These are phyloP conservation scores for Monochamus alternatus DNA, from an alignment of 2,888 invertebrate genomes.

Conservation along the genomic window DNA sequence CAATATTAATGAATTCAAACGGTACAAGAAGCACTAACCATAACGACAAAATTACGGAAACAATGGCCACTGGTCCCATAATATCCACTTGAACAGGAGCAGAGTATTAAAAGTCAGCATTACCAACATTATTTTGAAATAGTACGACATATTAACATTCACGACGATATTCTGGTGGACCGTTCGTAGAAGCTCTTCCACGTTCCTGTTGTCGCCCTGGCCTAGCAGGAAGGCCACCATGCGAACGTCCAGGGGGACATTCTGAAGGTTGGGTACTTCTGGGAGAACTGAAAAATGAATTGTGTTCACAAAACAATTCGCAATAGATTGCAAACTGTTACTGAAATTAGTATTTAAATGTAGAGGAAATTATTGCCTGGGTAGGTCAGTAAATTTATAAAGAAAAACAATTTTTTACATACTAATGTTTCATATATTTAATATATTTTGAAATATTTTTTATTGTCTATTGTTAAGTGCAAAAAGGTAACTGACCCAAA, in stretches of 20 bases:
- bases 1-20: not conserved
- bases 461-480: no score
- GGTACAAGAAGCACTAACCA: not conserved
- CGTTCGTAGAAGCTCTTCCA: constrained; percentile 52
- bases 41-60: constrained; percentile 2
- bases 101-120: constrained; percentile 58
- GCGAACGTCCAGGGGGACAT: constrained; percentile 38
- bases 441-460: no score
- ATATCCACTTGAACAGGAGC: constrained; percentile 55
- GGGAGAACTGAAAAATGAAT: constrained; percentile 1
- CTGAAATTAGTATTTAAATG: no score
- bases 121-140: constrained; percentile 59
- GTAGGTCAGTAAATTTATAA: no score
- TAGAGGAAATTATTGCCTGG: no score
- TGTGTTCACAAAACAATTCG: no score
- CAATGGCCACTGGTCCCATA: constrained; percentile 51
- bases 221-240: constrained; percentile 48
- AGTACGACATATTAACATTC: constrained; percentile 58
- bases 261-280: constrained; percentile 23
- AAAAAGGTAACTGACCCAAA: no score
- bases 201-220: constrained; percentile 54
- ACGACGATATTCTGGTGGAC: constrained; percentile 56
- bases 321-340: no score
- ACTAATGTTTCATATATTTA: no score
- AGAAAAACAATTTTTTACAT: no score